A percentile compares a stretch with the other conserved stretches of the same genome.
phyloP scores from a whole-genome alignment of 1,140 invertebrate genomes.

The Thaumetopoea pityocampa region DNA sequence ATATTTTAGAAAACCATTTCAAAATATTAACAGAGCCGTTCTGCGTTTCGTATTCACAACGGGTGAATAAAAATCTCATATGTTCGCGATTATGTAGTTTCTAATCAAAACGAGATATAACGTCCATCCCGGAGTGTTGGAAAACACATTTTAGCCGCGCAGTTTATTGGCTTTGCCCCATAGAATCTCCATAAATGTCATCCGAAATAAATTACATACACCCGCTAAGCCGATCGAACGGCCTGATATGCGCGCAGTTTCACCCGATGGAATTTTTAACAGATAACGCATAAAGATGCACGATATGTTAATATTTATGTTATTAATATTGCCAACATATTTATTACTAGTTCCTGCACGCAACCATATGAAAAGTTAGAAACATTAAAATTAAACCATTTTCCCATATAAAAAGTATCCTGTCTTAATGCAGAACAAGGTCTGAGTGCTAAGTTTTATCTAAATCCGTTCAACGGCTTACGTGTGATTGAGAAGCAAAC shows the following conservation, averaged over 20 bases:
- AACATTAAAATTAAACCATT: too few species aligned
- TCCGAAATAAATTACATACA: constrained; percentile 48
- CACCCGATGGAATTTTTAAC: constrained; percentile 23
- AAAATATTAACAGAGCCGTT: too few species aligned
- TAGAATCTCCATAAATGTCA: constrained; percentile 63
- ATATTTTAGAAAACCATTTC: too few species aligned
- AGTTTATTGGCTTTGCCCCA: constrained; percentile 47
- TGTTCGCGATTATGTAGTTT: constrained; percentile 26
- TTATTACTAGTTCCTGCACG: too few species aligned
- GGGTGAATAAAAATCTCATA: constrained; percentile 21
- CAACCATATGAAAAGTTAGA: too few species aligned
- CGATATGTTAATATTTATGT: constrained; percentile 53
- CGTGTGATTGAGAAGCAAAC: too few species aligned
- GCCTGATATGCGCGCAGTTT: constrained; percentile 18
- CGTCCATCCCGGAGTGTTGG: constrained; percentile 32
- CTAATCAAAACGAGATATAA: constrained; percentile 29
- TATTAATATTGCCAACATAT: constrained; percentile 25
- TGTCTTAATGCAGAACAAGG: too few species aligned
- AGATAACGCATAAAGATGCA: constrained; percentile 35
- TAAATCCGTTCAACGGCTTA: too few species aligned
- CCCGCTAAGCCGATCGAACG: constrained; percentile 20
- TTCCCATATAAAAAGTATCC: too few species aligned
- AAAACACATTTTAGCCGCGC: constrained; percentile 40
- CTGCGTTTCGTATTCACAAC: too few species aligned
- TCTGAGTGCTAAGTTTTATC: too few species aligned